Base-by-base conservation (phyloP, 2,797 vertebrate genomes). In the Onychomys arenicola region DNA sequence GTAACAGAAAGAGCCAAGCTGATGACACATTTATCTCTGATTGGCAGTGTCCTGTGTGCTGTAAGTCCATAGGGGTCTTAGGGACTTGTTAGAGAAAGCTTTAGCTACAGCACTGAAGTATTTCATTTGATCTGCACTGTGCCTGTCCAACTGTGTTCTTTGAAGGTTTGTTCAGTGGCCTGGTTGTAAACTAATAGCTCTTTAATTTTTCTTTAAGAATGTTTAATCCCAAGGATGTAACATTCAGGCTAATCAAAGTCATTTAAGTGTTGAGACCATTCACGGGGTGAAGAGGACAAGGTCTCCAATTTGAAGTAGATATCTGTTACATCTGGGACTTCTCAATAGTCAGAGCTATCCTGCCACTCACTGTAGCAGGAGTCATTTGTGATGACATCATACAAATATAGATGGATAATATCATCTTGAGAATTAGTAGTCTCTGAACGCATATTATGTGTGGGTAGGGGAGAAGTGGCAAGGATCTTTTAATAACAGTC, bases 141-240 rank as follows among this genome's bases (percentile, higher is more conserved):
- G 46, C n/a, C 16, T 92, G 32, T 19, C 12, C 14, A 86, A 8
- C 25, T 17, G 17, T 63, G 14, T n/a, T 78, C 27, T 87, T 57
- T 93, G 27, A 92, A 57, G 61, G 25, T 32, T 86, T 75, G 10
- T 87, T 95, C 25, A 77, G 4, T 83, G 55, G 37, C 34, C 12
- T 65, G 37, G 84, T 57, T 88, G 7, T 93, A 83, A 91, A 87
- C 91, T 67, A 94, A 57, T 52, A 61, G 11, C 4, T 37, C 12
- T 71, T 63, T 86, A 88, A 55, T 83, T 83, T 95, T 92, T 93
- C 34, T 86, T 95, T 55, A 71, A 69, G 63, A 76, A 9, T 61
- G 5, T 89, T 94, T 86, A 67, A 86, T 93, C 76, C 85, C 34
- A 37, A 81, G 27, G 19, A 29, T 12, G 43, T 27, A 78, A 16